Base-by-base conservation (phyloP, 2,888 invertebrate species). In the Meiosimyza decipiens region DNA sequence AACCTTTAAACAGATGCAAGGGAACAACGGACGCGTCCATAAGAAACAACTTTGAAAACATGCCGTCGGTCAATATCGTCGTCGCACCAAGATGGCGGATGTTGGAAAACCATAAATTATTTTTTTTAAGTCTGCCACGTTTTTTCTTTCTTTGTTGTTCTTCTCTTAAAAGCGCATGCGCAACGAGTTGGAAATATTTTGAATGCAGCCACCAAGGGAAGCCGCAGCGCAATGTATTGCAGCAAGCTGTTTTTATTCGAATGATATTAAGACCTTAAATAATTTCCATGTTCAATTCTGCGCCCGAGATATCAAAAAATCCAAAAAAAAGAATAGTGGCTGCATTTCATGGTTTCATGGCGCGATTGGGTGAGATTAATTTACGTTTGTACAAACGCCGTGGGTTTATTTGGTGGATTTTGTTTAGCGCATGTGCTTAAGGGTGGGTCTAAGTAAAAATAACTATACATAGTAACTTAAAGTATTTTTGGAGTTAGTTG, bases 11-110 rank as follows among this genome's bases (percentile, higher is more conserved):
- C 5, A 49, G 47, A 57, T 49, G 33, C 2, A 59, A 18, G 50
- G 51, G 18, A 15, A 68, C 16, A 59, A 59, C 49, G n/a, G 28
- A 33, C 22, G 40, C 54, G 13, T 49, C 18, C 16, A 57, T 57
- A 57, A 22, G 13, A 16, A 28, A 28, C 13, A 57, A 11, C 22
- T 28, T 15, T 57, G 15, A 57, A 57, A 57, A 57, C 50, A 47
- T 13, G 67, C 40, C 55, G 50, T 66, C 40, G n/a, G n/a, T 13
- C 16, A 12, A 12, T n/a, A 47, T 18, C 54, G 16, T 15, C 13
- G 55, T 18, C 54, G 33, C 51, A 40, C 54, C 62, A 70, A 70
- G 62, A 71, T 71, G 71, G 71, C 65, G 64, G 51, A 52, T 57
- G 60, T 33, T 62, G 52, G 33, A 62, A 70, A 62, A 33, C 15